Base-by-base conservation (phyloP, 64 coral and sea anemone genomes). In the Platygyra sinensis region DNA sequence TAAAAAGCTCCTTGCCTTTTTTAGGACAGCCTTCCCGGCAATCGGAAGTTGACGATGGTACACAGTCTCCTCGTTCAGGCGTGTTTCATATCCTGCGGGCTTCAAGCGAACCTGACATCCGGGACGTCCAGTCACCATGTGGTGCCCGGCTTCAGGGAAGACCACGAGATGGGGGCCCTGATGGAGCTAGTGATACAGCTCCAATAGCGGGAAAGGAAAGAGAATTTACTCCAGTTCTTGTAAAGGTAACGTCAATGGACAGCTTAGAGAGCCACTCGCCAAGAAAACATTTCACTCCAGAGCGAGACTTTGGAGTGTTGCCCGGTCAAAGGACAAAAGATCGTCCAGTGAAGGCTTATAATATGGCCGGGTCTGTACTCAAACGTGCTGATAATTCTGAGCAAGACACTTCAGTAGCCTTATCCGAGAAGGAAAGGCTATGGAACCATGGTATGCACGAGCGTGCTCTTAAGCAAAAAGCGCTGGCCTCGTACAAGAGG, bases 151-250 rank as follows among this genome's bases (percentile, higher is more conserved):
- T 33, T 74, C 64, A 22, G 0, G 65, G 38, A 3, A 87, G 91
- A 73, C 95, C 95, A 25, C 85, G 74, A 22, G 95, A 86, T 12
- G 87, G 89, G 52, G 89, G 82, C 33, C 95, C 95, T 16, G 95
- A 96, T 62, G 95, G 95, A 67, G 91, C 88, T 4, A 96, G 95
- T 49, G 95, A 96, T 62, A 80, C 95, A 15, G 90, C 91, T 46
- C 83, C 72, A 24, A 15, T 89, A 20, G 52, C 39, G 12, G 60
- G 42, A 5, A 75, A 81, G 31, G 87, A 65, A 2, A 83, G 80
- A 83, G 80, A 38, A 83, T 83, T 83, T 4, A 83, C 60, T 38
- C 80, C 80, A 5, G n/a, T 83, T 38, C 39, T 67, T 50, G 80
- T 31, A 19, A 31, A 65, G 80, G 15, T 64, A 67, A 33, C 61